These are phyloP conservation scores for Campylomormyrus tamandua DNA, from an alignment of 2,113 vertebrate genomes.

Conservation along the genomic window DNA sequence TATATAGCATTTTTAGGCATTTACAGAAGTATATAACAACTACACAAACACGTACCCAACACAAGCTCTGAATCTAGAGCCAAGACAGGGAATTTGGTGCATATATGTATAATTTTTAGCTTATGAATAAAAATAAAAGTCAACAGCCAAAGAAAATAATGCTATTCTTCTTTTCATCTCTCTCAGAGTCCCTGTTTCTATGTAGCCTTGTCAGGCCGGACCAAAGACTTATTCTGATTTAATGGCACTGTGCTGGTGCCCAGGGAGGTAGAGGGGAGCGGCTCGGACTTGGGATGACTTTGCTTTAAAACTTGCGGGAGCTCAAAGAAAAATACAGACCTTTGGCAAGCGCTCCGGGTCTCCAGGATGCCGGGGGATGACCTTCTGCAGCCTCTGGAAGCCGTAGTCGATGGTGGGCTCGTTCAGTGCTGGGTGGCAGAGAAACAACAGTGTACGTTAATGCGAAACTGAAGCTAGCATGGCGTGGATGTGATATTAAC, in stretches of 20 bases:
- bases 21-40: neutral
- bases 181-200: neutral
- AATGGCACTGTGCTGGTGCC: neutral
- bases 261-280: too few relatives aligned
- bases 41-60: neutral
- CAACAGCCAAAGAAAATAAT: neutral
- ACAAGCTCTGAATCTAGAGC: neutral
- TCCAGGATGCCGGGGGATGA: constrained; percentile 89
- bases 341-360: constrained; percentile 91
- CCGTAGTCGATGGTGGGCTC: constrained; percentile 96
- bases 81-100: neutral
- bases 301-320: neutral
- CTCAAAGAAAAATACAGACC: constrained; percentile 53
- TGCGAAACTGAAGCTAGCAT: neutral
- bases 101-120: neutral
- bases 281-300: neutral
- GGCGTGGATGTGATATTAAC: neutral
- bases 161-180: neutral
- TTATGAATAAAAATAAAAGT: neutral
- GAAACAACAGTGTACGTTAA: constrained; percentile 11
- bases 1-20: neutral
- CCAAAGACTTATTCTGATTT: neutral
- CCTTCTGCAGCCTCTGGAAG: constrained; percentile 93
- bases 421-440: constrained; percentile 74
- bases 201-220: neutral